Conservation (phyloP, 2,888 invertebrate species). For the Synanthedon vespiformis region DNA sequence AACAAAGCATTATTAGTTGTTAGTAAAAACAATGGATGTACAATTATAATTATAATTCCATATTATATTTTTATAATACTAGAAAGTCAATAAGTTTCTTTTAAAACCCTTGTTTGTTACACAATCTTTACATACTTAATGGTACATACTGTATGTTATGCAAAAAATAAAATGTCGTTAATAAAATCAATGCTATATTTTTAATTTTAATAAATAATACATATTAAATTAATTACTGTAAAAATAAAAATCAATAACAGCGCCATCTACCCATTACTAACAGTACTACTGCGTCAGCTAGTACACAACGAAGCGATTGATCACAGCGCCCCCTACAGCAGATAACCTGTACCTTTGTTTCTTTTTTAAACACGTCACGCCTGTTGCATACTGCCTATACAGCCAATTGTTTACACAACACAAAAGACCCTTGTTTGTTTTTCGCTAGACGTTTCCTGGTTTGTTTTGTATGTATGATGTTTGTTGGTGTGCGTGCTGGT, state of each 20-base stretch:
- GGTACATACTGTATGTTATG: too few relatives aligned
- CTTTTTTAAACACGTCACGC: constrained; percentile 49
- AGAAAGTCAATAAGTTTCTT: too few relatives aligned
- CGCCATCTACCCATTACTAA: constrained; percentile 34
- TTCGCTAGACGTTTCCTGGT: constrained; percentile 72
- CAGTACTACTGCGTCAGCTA: constrained; percentile 3
- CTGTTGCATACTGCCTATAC: constrained; percentile 56
- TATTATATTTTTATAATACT: neutral
- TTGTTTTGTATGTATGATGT: constrained; percentile 60
- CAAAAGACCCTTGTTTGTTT: constrained; percentile 71
- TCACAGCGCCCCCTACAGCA: constrained; percentile 35
- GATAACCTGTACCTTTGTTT: constrained; percentile 48
- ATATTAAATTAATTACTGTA: neutral
- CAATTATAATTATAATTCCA: neutral
- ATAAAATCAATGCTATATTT: too few relatives aligned
- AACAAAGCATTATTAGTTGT: neutral
- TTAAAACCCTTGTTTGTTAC: too few relatives aligned
- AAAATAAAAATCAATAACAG: constrained; percentile 8
- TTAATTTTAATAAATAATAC: too few relatives aligned
- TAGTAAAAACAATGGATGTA: neutral
- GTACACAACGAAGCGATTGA: neutral
- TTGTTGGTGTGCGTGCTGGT: constrained; percentile 29
- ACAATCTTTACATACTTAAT: too few relatives aligned
- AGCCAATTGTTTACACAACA: constrained; percentile 68
- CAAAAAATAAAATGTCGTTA: too few relatives aligned